These are phyloP conservation scores for Etia nguti DNA, from an alignment of 2,113 vertebrate species.

Conservation along the genomic window DNA sequence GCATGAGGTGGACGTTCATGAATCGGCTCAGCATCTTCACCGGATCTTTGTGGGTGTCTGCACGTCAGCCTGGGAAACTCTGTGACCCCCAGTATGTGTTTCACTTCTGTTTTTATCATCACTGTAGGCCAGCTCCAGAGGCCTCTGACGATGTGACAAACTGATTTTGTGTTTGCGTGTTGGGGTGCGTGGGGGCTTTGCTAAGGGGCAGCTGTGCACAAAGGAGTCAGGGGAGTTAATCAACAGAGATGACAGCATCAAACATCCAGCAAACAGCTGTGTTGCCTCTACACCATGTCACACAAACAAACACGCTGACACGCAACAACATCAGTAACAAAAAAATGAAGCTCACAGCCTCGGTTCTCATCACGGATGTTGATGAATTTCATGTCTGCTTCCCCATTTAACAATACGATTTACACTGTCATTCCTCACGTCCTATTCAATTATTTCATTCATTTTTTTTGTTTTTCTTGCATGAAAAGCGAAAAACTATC, in stretches of 20 bases:
- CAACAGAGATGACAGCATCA: slow-evolving; percentile 8
- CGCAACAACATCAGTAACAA: background rate
- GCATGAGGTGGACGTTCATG: background rate
- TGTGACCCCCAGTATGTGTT: background rate
- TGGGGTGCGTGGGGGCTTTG: background rate
- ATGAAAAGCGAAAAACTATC: background rate
- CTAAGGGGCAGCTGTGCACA: background rate
- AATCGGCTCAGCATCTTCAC: background rate
- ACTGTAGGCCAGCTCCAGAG: background rate
- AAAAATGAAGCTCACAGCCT: background rate
- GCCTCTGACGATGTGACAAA: background rate
- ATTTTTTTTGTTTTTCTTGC: background rate
- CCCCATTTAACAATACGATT: background rate
- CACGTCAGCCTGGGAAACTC: background rate
- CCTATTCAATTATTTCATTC: background rate
- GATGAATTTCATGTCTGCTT: background rate
- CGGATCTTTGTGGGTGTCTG: background rate
- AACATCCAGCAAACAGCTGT: slow-evolving; percentile 29
- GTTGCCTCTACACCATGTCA: background rate
- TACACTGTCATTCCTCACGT: background rate
- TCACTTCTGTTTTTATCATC: slow-evolving; percentile 1
- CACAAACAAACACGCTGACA: background rate
- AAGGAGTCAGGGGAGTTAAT: slow-evolving; percentile 16
- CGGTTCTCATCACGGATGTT: background rate
- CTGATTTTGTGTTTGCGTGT: background rate